Conservation (phyloP, 2,113 vertebrate species). For the Lophius piscatorius region DNA sequence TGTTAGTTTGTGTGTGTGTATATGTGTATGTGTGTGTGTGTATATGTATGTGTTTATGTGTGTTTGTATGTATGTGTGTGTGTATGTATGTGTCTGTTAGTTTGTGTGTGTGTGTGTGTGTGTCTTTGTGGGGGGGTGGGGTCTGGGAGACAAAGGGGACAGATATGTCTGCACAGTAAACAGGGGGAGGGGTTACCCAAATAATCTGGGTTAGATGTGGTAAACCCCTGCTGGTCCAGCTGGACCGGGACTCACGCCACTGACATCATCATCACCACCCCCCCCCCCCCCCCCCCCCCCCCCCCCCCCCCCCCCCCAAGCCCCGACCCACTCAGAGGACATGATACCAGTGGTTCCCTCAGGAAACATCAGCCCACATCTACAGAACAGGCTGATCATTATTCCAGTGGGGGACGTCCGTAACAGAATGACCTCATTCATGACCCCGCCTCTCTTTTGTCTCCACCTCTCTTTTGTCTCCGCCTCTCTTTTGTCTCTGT, state of each 20-base stretch:
- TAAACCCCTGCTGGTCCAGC: slow-evolving; percentile 50
- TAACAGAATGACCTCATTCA: slow-evolving; percentile 25
- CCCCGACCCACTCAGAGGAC: slow-evolving; percentile 25
- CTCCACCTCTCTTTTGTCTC: slow-evolving; percentile 5
- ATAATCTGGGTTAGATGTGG: slow-evolving; percentile 61
- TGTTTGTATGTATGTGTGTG: no score
- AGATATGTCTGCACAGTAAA: slow-evolving; percentile 48
- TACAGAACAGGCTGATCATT: slow-evolving; percentile 36
- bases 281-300: not conserved
- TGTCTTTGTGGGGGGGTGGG: not conserved
- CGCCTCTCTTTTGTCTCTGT: slow-evolving; percentile 2
- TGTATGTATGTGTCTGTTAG: no score
- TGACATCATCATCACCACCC: slow-evolving; percentile 53
- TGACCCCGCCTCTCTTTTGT: slow-evolving; percentile 24
- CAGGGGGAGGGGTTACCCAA: slow-evolving; percentile 48
- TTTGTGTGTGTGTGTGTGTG: no score
- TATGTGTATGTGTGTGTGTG: slow-evolving; percentile 3
- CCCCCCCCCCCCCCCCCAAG: slow-evolving; percentile 10
- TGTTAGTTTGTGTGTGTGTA: no score
- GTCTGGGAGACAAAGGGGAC: slow-evolving; percentile 14
- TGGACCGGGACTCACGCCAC: slow-evolving; percentile 47
- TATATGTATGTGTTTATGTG: slow-evolving; percentile 7
- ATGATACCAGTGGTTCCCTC: slow-evolving; percentile 25
- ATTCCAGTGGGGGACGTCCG: slow-evolving; percentile 41
- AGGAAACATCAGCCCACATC: slow-evolving; percentile 1